Evolutionary conservation across 2,113 vertebrate genomes (phyloP).

Genomic region (Isurus oxyrinchus): DNA sequence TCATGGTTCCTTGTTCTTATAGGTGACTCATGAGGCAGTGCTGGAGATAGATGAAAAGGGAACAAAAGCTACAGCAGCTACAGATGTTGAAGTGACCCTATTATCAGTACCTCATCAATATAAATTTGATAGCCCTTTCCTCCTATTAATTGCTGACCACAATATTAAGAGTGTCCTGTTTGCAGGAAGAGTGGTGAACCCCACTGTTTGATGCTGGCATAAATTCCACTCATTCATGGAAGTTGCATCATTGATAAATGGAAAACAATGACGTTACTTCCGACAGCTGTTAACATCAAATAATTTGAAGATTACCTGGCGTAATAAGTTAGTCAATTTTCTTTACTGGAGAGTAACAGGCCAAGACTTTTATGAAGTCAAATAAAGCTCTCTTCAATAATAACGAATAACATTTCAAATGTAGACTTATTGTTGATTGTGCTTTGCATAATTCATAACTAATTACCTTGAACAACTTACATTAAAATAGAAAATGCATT

Average conservation of each 20-base stretch:
- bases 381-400: neutral
- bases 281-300: neutral
- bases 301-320: neutral
- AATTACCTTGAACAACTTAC: neutral
- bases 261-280: neutral
- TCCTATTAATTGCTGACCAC: constrained; percentile 62
- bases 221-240: neutral
- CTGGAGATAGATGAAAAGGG: constrained; percentile 71
- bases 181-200: constrained; percentile 70
- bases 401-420: neutral
- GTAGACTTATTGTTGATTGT: neutral
- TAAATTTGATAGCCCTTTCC: constrained; percentile 63
- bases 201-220: neutral
- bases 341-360: neutral
- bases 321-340: neutral
- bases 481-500: neutral
- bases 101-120: constrained; percentile 45
- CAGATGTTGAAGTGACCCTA: constrained; percentile 44
- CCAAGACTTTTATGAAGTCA: neutral
- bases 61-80: constrained; percentile 59
- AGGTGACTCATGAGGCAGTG: constrained; percentile 68
- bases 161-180: constrained; percentile 67
- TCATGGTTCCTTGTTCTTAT: constrained; percentile 9
- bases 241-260: neutral
- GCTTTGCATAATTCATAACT: neutral